Evolutionary conservation across 2,888 invertebrate species (phyloP).

Genomic region (Marasmarcha lunaedactyla): DNA sequence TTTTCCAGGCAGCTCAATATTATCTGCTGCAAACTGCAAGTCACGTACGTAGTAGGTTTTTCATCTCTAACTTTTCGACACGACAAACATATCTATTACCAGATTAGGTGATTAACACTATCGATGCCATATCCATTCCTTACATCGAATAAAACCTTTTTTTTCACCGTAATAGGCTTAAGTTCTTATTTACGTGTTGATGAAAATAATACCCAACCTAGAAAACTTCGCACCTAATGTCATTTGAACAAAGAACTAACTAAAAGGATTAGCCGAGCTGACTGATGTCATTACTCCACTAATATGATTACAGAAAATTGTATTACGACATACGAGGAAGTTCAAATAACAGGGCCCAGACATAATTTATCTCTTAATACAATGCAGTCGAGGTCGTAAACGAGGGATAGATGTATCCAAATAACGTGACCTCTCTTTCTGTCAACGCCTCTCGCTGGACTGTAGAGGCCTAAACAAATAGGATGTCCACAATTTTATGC

Average conservation of each 20-base stretch:
- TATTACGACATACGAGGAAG: constrained; percentile 41
- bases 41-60: too few species aligned
- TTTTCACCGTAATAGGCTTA: too few species aligned
- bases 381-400: not conserved
- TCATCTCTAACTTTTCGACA: too few species aligned
- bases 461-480: not conserved
- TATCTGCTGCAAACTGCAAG: too few species aligned
- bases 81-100: too few species aligned
- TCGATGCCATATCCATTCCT: too few species aligned
- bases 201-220: not conserved
- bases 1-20: too few species aligned
- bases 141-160: too few species aligned
- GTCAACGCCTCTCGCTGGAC: not conserved
- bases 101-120: too few species aligned
- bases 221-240: constrained; percentile 1
- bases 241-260: constrained; percentile 11
- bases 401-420: not conserved
- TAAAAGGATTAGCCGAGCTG: constrained; percentile 31
- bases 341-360: constrained; percentile 34
- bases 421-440: not conserved
- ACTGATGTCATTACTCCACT: constrained; percentile 41
- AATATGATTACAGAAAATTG: constrained; percentile 55
- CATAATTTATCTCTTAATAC: constrained; percentile 21
- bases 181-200: too few species aligned
- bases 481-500: constrained; percentile 10